A percentile compares a stretch with the other conserved stretches of the same genome.
phyloP scores from a whole-genome alignment of 2,113 vertebrate species.

The Coregonus clupeaformis region DNA sequence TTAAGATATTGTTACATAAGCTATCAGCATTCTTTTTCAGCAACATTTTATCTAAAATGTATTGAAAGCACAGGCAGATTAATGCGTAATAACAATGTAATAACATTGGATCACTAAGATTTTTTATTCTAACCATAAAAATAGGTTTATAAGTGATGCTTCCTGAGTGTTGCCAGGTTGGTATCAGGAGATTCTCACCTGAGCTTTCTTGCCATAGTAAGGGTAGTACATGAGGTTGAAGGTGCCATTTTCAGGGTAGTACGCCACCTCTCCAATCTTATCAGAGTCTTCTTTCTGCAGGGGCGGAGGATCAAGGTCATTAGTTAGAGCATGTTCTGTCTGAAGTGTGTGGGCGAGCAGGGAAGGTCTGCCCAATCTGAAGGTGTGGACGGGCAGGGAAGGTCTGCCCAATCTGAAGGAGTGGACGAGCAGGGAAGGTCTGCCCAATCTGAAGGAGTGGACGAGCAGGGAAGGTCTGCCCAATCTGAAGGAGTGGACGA shows the following conservation, averaged over 20 bases:
- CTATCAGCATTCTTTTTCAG: too few relatives aligned
- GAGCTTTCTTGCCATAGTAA: constrained; percentile 90
- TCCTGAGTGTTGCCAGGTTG: background rate
- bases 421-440: background rate
- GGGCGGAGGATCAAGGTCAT: constrained; percentile 3
- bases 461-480: background rate
- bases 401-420: too few relatives aligned
- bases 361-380: background rate
- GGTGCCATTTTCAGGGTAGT: constrained; percentile 82
- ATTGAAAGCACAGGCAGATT: background rate
- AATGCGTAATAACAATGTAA: background rate
- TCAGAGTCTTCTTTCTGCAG: constrained; percentile 76
- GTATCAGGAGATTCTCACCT: constrained; percentile 70
- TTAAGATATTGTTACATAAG: too few relatives aligned
- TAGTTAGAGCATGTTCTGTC: background rate
- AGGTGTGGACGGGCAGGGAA: background rate
- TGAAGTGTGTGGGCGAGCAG: background rate
- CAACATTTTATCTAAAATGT: background rate
- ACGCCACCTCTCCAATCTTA: constrained; percentile 75
- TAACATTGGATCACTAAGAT: too few relatives aligned
- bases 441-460: background rate
- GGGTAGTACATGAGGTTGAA: constrained; percentile 93
- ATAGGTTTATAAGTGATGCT: background rate
- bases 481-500: background rate
- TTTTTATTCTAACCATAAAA: too few relatives aligned